phyloP scores from a whole-genome alignment of 2,797 vertebrate species.

The Enteromius thamalakanensis region DNA sequence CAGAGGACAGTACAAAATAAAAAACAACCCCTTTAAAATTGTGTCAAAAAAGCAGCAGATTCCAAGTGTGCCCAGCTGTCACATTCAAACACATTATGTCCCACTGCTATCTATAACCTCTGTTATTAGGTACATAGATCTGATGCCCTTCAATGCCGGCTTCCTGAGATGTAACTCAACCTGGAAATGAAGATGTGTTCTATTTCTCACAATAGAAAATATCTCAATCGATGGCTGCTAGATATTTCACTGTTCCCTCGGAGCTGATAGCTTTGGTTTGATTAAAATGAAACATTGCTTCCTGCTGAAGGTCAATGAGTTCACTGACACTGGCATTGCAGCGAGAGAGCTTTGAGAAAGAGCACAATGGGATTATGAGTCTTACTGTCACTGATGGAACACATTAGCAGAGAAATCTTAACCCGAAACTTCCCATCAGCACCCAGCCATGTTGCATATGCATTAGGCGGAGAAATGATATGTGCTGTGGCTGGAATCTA shows the following conservation, averaged over 20 bases:
- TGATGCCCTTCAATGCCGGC: constrained; percentile 10
- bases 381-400: constrained; percentile 7
- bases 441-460: background rate
- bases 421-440: constrained; percentile 19
- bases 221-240: constrained; percentile 69
- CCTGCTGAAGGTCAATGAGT: constrained; percentile 64
- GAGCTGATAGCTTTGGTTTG: constrained; percentile 62
- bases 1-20: background rate
- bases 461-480: background rate
- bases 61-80: constrained; percentile 1
- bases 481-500: constrained; percentile 1
- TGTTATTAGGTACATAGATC: constrained; percentile 1
- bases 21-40: background rate
- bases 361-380: constrained; percentile 37
- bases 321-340: constrained; percentile 31
- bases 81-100: background rate
- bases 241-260: constrained; percentile 66
- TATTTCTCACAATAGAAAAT: constrained; percentile 52
- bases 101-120: constrained; percentile 35
- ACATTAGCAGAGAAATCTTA: constrained; percentile 22
- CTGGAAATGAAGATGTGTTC: constrained; percentile 45
- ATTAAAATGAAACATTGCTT: constrained; percentile 71
- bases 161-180: constrained; percentile 42
- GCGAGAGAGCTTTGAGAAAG: constrained; percentile 20
- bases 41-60: no score